phyloP scores from a whole-genome alignment of 2,888 invertebrate species.

The Drosophila lacicola region DNA sequence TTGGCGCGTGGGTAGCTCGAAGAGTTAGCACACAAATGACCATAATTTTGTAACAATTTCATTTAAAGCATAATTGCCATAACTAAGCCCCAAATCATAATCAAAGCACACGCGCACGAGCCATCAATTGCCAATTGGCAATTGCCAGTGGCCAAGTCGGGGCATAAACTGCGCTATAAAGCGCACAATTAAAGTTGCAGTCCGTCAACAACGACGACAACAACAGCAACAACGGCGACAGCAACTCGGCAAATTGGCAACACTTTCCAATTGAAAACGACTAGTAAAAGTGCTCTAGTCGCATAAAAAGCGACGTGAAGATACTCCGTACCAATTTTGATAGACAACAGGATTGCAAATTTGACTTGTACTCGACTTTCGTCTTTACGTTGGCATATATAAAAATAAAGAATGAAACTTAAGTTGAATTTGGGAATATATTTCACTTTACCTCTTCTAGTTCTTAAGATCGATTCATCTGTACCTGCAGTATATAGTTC shows the following conservation, averaged over 20 bases:
- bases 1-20: slow-evolving; percentile 61
- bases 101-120: slow-evolving; percentile 60
- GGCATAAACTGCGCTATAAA: slow-evolving; percentile 78
- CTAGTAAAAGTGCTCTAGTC: slow-evolving; percentile 51
- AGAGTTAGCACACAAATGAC: slow-evolving; percentile 50
- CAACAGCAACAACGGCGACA: slow-evolving; percentile 33
- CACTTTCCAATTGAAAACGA: slow-evolving; percentile 74
- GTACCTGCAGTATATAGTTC: no score
- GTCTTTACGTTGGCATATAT: no score
- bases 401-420: no score
- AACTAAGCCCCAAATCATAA: slow-evolving; percentile 70
- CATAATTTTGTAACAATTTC: slow-evolving; percentile 74
- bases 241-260: slow-evolving; percentile 74
- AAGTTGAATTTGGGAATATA: no score
- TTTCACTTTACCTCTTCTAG: no score
- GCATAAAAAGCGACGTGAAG: background rate
- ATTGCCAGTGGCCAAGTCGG: slow-evolving; percentile 52
- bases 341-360: background rate
- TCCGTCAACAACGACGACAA: slow-evolving; percentile 46
- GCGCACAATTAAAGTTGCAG: slow-evolving; percentile 76
- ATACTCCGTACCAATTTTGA: slow-evolving; percentile 15
- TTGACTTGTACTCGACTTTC: background rate
- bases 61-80: slow-evolving; percentile 72
- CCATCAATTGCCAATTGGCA: slow-evolving; percentile 43
- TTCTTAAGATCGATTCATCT: no score